Evolutionary conservation across 2,888 invertebrate genomes (phyloP), one percentile per base, ranked within the genome.

Genomic region (Cosmopolites sordidus): DNA sequence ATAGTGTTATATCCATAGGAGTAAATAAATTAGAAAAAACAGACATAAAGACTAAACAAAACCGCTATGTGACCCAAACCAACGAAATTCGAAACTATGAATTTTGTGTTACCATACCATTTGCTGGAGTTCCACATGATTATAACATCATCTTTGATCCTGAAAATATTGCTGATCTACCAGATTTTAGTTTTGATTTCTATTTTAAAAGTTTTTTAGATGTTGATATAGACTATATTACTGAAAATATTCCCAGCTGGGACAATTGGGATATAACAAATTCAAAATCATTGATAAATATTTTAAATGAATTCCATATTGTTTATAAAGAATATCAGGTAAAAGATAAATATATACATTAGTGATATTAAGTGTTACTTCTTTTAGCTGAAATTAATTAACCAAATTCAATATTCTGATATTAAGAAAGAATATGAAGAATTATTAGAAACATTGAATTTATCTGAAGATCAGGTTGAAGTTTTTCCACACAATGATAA

Each of bases 141-240:
- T 87, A 87, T 86, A 83, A 86, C 65, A 76, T 88, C 11, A 73
- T 86, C 54, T 88, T 89, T 72, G 83, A 86, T 67, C 73, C 71
- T 11, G 69, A 73, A 16, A 48, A 58, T 39, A 43, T 47, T 30
- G 27, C 33, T 1, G 41, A 49, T 11, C 15, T 65, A 83, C 87
- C 89, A 1, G 88, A 89, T 69, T 87, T 89, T 66, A 78, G 83
- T 63, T 87, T 88, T 70, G 80, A 84, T 60, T 85, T 87, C 69
- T 80, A 82, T 37, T 33, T 12, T 33, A 12, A 6, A 8, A 76
- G 74, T 43, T 88, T 89, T 69, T 71, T 83, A 17, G 81, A 80
- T 67, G 75, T 82, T 40, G 79, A 83, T 65, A 72, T 78, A 48
- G 73, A 80, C 47, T 73, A 73, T 48, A 71, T 85, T 27, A 74